Percentiles rank a stretch among this genome's conserved stretches.
Conservation (phyloP, 2,113 vertebrate species). For the Lipotes vexillifer region DNA sequence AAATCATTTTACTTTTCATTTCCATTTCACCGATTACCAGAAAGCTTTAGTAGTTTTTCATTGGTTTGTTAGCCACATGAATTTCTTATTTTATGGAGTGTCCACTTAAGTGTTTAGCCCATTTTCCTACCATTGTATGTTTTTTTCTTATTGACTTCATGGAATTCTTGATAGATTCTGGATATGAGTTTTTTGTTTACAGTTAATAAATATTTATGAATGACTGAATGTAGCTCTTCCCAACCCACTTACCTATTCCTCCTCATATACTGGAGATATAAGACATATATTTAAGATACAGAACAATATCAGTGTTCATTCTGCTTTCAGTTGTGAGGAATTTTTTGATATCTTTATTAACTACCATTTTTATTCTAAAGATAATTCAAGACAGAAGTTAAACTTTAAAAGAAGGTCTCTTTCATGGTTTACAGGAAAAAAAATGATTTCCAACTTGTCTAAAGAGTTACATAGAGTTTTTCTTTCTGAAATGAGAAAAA, state of each 20-base stretch:
- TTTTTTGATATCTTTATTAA: neutral
- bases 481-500: neutral
- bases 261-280: neutral
- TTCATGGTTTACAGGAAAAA: neutral
- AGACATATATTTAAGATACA: neutral
- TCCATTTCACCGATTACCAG: neutral
- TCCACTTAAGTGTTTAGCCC: neutral
- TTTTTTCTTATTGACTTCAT: constrained; percentile 7
- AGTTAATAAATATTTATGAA: neutral
- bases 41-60: neutral
- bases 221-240: neutral
- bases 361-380: constrained; percentile 7
- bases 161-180: neutral
- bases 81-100: neutral
- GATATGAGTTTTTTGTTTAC: neutral
- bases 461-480: neutral
- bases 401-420: neutral
- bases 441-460: neutral
- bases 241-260: neutral
- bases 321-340: neutral
- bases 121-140: neutral
- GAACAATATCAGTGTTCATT: neutral
- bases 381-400: neutral
- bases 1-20: constrained; percentile 9
- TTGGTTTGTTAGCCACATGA: neutral